Evolutionary conservation across 2,888 invertebrate genomes (phyloP), one percentile per base, ranked within the genome.

Genomic region (Tetragnatha montana): DNA sequence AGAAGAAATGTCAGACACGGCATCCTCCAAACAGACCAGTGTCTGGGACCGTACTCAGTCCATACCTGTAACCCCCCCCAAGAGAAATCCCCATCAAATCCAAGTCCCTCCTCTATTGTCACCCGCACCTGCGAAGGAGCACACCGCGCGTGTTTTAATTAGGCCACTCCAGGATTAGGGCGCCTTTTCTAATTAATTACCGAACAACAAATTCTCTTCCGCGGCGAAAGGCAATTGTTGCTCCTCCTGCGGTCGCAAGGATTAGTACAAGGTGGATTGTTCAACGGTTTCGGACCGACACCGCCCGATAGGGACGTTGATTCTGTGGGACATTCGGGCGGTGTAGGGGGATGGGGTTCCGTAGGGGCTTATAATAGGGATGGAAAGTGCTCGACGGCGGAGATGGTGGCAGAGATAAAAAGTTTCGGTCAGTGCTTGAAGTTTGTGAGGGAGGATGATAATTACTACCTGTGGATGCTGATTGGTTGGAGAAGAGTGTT

Each of bases 131-230:
- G 73, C 51, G 51, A n/a, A 12, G 60, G n/a, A n/a, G n/a, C n/a
- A n/a, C n/a, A n/a, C n/a, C n/a, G n/a, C 60, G 71, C 73, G 49
- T 71, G 81, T 73, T 82, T 82, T 73, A 51, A 49, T n/a, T n/a
- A n/a, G 73, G 80, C 68, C n/a, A 69, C 68, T 60, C 80, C 80
- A 68, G 22, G n/a, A n/a, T 80, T 73, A 73, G 82, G 74, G 19
- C 47, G 68, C 17, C 35, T 21, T 22, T 21, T 69, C 68, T 85
- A 85, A 85, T 78, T 85, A 85, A 85, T 85, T 85, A 85, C 85
- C 71, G 76, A 76, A 76, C 85, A 85, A 78, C 76, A 85, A 85
- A 78, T 85, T 78, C 50, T 22, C 70, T 76, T 68, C 68, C 19
- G 49, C 75, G 60, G 50, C 22, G 60, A 83, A 83, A 75, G 83